Percentiles rank a stretch among this genome's conserved stretches.
Evolutionary conservation across 2,888 invertebrate species (phyloP).

Genomic region (Empis stercorea): DNA sequence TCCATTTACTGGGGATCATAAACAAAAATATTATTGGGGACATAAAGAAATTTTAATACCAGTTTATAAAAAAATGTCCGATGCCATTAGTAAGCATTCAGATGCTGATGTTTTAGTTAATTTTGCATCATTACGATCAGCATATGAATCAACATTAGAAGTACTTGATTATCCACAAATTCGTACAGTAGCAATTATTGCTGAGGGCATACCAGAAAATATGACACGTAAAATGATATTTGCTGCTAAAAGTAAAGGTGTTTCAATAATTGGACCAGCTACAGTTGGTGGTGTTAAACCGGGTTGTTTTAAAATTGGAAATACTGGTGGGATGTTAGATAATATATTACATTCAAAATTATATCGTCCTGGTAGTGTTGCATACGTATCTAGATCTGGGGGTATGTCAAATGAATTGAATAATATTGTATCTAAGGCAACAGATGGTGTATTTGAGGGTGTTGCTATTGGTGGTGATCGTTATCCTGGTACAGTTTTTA

Average conservation of each 20-base stretch:
- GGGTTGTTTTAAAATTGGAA: slow-evolving; percentile 98
- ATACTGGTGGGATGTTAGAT: slow-evolving; percentile 99
- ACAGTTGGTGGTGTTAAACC: slow-evolving; percentile 97
- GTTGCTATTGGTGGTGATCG: slow-evolving; percentile 97
- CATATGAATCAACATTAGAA: slow-evolving; percentile 92
- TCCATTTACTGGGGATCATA: slow-evolving; percentile 97
- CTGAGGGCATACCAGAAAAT: slow-evolving; percentile 98
- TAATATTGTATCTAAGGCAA: slow-evolving; percentile 91
- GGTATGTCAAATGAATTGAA: slow-evolving; percentile 99
- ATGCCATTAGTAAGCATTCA: slow-evolving; percentile 88
- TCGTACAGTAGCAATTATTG: slow-evolving; percentile 93
- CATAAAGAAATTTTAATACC: slow-evolving; percentile 92
- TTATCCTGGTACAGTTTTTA: slow-evolving; percentile 96
- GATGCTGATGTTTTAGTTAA: slow-evolving; percentile 93
- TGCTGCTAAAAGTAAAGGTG: slow-evolving; percentile 68
- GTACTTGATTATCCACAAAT: slow-evolving; percentile 90
- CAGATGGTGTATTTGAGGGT: slow-evolving; percentile 95
- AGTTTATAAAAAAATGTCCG: slow-evolving; percentile 94
- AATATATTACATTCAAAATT: slow-evolving; percentile 95
- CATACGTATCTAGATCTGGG: slow-evolving; percentile 96
- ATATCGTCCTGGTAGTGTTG: slow-evolving; percentile 93
- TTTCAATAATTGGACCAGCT: slow-evolving; percentile 84
- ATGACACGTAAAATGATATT: slow-evolving; percentile 88
- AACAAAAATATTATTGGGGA: slow-evolving; percentile 99
- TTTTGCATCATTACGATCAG: slow-evolving; percentile 94